These are phyloP conservation scores for Diogma glabrata DNA, from an alignment of 2,888 invertebrate species.

Conservation along the genomic window DNA sequence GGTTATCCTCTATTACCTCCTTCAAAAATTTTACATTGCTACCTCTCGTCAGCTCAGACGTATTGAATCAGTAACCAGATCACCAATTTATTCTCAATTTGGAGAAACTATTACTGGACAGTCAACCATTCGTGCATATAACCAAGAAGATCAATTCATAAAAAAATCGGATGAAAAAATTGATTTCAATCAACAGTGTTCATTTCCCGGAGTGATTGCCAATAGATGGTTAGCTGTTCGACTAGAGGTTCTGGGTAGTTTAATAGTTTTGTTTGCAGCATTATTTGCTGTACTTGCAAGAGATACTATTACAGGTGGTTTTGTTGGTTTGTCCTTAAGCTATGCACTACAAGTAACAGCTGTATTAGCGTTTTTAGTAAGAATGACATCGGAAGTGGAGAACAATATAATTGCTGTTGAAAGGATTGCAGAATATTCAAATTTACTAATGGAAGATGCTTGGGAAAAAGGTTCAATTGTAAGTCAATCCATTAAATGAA, in stretches of 20 bases:
- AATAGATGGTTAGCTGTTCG: conserved; percentile 39
- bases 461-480: conserved; percentile 19
- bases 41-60: conserved; percentile 44
- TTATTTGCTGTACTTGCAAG: conserved; percentile 41
- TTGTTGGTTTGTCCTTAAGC: conserved; percentile 43
- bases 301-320: conserved; percentile 28
- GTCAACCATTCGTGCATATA: conserved; percentile 39
- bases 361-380: conserved; percentile 44
- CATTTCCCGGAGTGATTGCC: conserved; percentile 40
- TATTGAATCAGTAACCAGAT: conserved; percentile 40
- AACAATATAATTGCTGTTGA: conserved; percentile 49
- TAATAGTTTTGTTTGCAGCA: conserved; percentile 43
- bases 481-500: no score
- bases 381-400: conserved; percentile 44
- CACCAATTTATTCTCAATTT: conserved; percentile 45
- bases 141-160: conserved; percentile 39
- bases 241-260: conserved; percentile 41
- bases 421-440: conserved; percentile 45
- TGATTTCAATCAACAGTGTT: conserved; percentile 41
- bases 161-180: conserved; percentile 40
- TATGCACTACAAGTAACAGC: conserved; percentile 38
- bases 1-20: conserved; percentile 26
- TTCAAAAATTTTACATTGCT: conserved; percentile 40
- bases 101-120: conserved; percentile 37
- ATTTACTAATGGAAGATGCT: conserved; percentile 28